Conservation (phyloP, 2,797 vertebrate species). For the Phrynocephalus forsythii region DNA sequence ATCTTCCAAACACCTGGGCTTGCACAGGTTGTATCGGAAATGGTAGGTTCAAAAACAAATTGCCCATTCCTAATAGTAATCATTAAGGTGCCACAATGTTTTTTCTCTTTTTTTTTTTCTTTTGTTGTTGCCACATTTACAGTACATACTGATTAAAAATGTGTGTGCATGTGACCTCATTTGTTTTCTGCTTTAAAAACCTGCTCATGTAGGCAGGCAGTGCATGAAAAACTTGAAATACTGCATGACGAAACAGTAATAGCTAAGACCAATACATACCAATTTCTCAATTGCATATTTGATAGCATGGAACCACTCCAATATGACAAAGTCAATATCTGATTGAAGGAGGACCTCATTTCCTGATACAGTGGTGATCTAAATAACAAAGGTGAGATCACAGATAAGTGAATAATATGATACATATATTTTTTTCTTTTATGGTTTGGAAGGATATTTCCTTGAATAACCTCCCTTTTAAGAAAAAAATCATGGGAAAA, state of each 20-base stretch:
- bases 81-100: no score
- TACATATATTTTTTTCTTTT: slow-evolving; percentile 20
- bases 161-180: not conserved
- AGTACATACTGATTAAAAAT: slow-evolving; percentile 42
- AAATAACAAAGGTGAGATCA: slow-evolving; percentile 48
- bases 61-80: no score
- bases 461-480: not conserved
- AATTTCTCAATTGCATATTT: slow-evolving; percentile 86
- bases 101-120: no score
- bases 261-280: slow-evolving; percentile 83
- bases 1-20: no score
- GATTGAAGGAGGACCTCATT: slow-evolving; percentile 92
- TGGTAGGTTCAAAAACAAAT: no score
- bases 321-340: slow-evolving; percentile 86
- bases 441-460: slow-evolving; percentile 23
- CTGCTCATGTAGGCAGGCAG: slow-evolving; percentile 35
- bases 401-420: slow-evolving; percentile 69
- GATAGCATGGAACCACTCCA: slow-evolving; percentile 91
- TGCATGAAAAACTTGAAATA: slow-evolving; percentile 71
- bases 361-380: slow-evolving; percentile 92
- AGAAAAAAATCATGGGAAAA: slow-evolving; percentile 50
- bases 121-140: slow-evolving; percentile 36
- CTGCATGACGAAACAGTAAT: slow-evolving; percentile 77
- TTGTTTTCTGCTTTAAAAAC: not conserved
- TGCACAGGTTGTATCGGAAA: no score